phyloP scores from a whole-genome alignment of 2,113 vertebrate genomes.

The Seriola aureovittata region DNA sequence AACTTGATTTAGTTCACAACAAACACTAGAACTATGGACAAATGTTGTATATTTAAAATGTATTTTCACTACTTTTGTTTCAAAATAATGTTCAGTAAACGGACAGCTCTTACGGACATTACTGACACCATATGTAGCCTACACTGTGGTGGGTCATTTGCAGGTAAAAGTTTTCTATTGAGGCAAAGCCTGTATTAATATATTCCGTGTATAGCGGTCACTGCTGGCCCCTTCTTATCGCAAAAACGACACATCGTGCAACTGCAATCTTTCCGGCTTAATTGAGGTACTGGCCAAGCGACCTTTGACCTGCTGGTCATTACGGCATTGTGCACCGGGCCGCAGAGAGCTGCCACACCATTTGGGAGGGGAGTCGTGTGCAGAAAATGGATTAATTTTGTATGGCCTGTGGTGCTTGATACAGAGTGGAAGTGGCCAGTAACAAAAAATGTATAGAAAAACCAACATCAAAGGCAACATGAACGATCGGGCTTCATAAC shows the following conservation, averaged over 20 bases:
- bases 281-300: conserved; percentile 81
- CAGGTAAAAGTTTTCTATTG: neutral
- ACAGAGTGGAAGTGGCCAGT: conserved; percentile 47
- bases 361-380: conserved; percentile 65
- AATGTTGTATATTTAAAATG: neutral
- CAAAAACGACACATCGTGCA: conserved; percentile 68
- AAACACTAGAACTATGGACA: neutral
- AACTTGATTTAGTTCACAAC: neutral
- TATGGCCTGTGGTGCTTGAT: conserved; percentile 58
- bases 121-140: neutral
- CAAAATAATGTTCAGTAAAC: neutral
- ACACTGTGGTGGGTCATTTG: neutral
- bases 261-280: conserved; percentile 81
- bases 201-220: conserved; percentile 54
- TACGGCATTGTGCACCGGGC: conserved; percentile 79
- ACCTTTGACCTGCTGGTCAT: conserved; percentile 84
- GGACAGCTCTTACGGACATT: neutral
- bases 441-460: conserved; percentile 20
- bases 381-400: conserved; percentile 76
- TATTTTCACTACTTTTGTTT: neutral
- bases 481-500: neutral
- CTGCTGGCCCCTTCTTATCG: conserved; percentile 59
- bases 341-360: conserved; percentile 64
- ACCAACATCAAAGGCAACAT: conserved; percentile 39
- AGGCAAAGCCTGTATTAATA: conserved; percentile 20